These are phyloP conservation scores for Elgonia sp. DNA, from an alignment of 2,888 invertebrate genomes.

Conservation along the genomic window DNA sequence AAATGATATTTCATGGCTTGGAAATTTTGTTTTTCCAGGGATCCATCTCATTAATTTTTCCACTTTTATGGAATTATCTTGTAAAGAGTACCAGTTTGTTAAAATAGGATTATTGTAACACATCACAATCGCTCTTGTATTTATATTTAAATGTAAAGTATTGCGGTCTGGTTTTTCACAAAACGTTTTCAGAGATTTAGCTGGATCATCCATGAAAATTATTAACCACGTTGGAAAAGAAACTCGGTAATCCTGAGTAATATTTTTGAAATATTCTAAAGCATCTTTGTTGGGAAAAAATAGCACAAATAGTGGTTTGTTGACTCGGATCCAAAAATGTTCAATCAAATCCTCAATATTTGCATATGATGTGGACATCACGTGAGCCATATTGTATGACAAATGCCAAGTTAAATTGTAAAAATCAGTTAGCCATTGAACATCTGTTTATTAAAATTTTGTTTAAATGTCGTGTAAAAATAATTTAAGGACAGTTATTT, in stretches of 20 bases:
- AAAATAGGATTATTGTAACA: slow-evolving; percentile 34
- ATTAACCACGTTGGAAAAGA: slow-evolving; percentile 19
- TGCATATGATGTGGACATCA: background rate
- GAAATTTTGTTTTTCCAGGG: slow-evolving; percentile 26
- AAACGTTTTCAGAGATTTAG: background rate
- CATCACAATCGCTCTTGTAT: slow-evolving; percentile 11
- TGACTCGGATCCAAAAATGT: background rate
- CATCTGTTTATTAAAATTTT: background rate
- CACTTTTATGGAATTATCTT: background rate
- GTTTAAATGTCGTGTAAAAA: no score
- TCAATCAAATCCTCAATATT: background rate
- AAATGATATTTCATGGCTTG: slow-evolving; percentile 20
- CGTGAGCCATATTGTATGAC: background rate
- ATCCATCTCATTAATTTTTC: slow-evolving; percentile 16
- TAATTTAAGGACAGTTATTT: background rate
- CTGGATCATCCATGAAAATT: slow-evolving; percentile 31
- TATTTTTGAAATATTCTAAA: slow-evolving; percentile 12
- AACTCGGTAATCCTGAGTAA: background rate
- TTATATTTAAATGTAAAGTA: slow-evolving; percentile 13
- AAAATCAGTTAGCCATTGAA: background rate
- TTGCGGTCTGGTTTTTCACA: slow-evolving; percentile 24
- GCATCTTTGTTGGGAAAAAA: slow-evolving; percentile 7
- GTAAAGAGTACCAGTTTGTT: slow-evolving; percentile 11
- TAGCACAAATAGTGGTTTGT: slow-evolving; percentile 20
- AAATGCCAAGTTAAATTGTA: slow-evolving; percentile 7